phyloP scores from a whole-genome alignment of 2,888 invertebrate species.

The Lycaena phlaeas region DNA sequence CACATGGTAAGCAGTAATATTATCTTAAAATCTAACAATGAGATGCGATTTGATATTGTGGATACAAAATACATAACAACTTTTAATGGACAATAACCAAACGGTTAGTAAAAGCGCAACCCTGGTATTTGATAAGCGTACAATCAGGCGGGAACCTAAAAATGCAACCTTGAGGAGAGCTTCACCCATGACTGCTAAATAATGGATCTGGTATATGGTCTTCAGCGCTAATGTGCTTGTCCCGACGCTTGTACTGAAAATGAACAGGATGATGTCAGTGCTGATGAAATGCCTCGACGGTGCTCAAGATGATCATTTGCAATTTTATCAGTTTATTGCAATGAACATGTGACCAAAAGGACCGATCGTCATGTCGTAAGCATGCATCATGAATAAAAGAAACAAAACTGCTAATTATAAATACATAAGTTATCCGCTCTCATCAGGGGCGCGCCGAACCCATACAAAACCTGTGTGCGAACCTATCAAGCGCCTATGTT shows the following conservation, averaged over 20 bases:
- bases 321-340: slow-evolving; percentile 1
- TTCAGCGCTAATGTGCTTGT: slow-evolving; percentile 63
- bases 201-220: slow-evolving; percentile 46
- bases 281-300: slow-evolving; percentile 5
- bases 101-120: slow-evolving; percentile 47
- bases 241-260: slow-evolving; percentile 70
- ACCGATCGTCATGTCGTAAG: too few species aligned
- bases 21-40: neutral
- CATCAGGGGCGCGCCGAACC: too few species aligned
- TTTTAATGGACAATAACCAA: slow-evolving; percentile 3
- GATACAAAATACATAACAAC: neutral
- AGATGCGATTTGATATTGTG: neutral
- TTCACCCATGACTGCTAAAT: slow-evolving; percentile 41
- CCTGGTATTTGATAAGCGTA: slow-evolving; percentile 39
- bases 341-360: neutral
- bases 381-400: too few species aligned
- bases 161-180: slow-evolving; percentile 52
- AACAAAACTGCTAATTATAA: too few species aligned
- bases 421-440: too few species aligned
- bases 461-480: too few species aligned
- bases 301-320: neutral
- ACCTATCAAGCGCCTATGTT: too few species aligned
- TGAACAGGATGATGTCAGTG: slow-evolving; percentile 49
- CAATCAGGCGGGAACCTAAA: slow-evolving; percentile 41
- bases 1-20: neutral